These are phyloP conservation scores for Drosophila sucinea DNA, from an alignment of 1,140 invertebrate genomes.

Conservation along the genomic window DNA sequence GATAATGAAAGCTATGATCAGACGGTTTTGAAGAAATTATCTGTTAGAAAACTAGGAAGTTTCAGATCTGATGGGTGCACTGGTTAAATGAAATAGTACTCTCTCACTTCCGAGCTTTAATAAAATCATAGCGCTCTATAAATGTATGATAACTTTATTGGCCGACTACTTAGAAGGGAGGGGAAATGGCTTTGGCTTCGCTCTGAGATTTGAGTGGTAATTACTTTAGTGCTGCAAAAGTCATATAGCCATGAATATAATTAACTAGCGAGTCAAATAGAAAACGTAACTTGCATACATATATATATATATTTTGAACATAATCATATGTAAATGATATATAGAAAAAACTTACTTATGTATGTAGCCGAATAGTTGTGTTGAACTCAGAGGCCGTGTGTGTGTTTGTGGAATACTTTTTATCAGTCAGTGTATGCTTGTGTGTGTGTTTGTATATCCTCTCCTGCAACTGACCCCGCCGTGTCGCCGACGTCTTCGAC, in stretches of 20 bases:
- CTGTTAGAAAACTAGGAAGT: too few species aligned
- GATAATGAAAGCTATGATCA: too few species aligned
- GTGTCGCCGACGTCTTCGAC: conserved; percentile 47
- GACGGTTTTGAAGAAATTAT: too few species aligned
- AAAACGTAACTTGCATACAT: conserved; percentile 61
- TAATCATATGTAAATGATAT: not conserved
- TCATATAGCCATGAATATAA: conserved; percentile 78
- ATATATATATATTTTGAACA: conserved; percentile 55
- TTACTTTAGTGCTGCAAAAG: conserved; percentile 56
- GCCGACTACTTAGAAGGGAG: not conserved
- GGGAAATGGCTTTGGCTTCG: conserved; percentile 4
- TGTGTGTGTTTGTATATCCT: conserved; percentile 46
- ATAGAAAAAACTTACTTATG: conserved; percentile 4
- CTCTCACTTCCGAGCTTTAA: not conserved
- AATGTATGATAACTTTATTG: not conserved
- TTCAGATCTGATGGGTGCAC: too few species aligned
- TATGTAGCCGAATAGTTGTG: conserved; percentile 1
- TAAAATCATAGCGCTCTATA: not conserved
- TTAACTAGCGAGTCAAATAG: conserved; percentile 59
- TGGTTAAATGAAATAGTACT: not conserved
- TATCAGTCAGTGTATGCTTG: conserved; percentile 58
- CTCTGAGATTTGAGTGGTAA: conserved; percentile 45
- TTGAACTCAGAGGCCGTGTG: conserved; percentile 65
- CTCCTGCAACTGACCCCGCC: conserved; percentile 41
- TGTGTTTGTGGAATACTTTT: conserved; percentile 36